These are phyloP conservation scores for Temnothorax rugatulus DNA, from an alignment of 2,888 invertebrate species.

Conservation along the genomic window DNA sequence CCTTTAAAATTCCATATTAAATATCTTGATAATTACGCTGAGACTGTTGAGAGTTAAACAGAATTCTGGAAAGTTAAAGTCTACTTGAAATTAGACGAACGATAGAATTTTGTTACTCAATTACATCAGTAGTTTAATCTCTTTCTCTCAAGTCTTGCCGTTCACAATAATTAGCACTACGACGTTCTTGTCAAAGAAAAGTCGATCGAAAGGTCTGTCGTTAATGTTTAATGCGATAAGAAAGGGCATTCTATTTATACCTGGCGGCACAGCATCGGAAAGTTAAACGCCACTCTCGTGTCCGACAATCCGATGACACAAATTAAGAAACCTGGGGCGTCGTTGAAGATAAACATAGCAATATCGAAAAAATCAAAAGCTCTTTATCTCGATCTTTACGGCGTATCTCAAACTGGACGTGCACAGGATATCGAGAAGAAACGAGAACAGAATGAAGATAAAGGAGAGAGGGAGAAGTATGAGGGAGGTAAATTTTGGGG, in stretches of 20 bases:
- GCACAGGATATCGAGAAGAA: conserved; percentile 49
- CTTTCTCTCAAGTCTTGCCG: neutral
- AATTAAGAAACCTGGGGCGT: conserved; percentile 31
- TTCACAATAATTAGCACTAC: neutral
- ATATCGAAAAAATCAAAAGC: conserved; percentile 50
- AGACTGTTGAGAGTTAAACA: neutral
- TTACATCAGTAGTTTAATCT: neutral
- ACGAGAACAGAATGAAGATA: conserved; percentile 48
- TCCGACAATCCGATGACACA: conserved; percentile 23
- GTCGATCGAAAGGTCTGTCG: conserved; percentile 8
- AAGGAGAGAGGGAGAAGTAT: conserved; percentile 51
- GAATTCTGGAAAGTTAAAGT: neutral
- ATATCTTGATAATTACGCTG: neutral
- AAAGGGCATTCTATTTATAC: conserved; percentile 13
- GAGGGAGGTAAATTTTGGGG: conserved; percentile 37
- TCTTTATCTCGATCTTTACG: conserved; percentile 50
- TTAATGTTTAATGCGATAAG: conserved; percentile 15
- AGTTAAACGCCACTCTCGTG: conserved; percentile 19
- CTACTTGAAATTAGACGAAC: conserved; percentile 3
- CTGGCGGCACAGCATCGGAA: neutral
- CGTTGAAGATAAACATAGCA: conserved; percentile 31
- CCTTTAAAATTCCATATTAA: neutral
- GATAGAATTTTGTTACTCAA: conserved; percentile 1
- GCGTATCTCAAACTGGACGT: conserved; percentile 46
- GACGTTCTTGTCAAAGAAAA: conserved; percentile 9